Base-by-base conservation (phyloP, 92 coral and sea anemone species). In the Isaurus tuberculatus region DNA sequence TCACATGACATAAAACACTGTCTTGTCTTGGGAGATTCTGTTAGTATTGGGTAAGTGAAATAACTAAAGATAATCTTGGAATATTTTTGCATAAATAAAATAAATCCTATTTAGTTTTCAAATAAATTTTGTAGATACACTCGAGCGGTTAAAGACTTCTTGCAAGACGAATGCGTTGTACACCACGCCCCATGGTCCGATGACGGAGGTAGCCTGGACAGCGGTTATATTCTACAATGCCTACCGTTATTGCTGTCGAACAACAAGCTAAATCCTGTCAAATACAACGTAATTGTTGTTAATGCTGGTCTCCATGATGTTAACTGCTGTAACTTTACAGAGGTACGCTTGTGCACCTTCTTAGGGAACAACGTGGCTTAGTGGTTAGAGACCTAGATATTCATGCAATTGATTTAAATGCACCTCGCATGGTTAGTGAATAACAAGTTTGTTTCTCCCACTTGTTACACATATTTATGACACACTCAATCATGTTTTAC, bases 191-290 rank as follows among this genome's bases (percentile, higher is more conserved):
- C 97, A 89, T 90, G 89, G 79, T 37, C 94, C 17, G 79, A 69
- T 1, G 97, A 94, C 88, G 98, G 98, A 32, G 98, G 98, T 16
- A 89, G 92, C 51, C 88, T 92, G 93, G 98, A 94, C 87, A 93
- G 97, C 32, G 88, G 90, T 25, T 92, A 94, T 60, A 89, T 87
- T 14, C 86, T 92, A 33, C 79, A 90, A 71, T 94, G 98, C 37
- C 75, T 94, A 16, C 84, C 91, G 8, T 40, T 92, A 69, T 88
- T 94, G 81, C 55, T 94, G 42, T 86, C 92, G 13, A 87, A 91
- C 28, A 87, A 84, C 73, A 72, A 79, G 30, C 88, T 83, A 34
- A 86, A 88, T 57, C 79, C 88, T 2, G 94, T 93, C n/a, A 86
- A 79, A 60, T 94, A 94, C 77, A 97, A 94, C 69, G 98, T 83